Base-by-base conservation (phyloP, 2,888 invertebrate species). In the Xanthia icteritia region DNA sequence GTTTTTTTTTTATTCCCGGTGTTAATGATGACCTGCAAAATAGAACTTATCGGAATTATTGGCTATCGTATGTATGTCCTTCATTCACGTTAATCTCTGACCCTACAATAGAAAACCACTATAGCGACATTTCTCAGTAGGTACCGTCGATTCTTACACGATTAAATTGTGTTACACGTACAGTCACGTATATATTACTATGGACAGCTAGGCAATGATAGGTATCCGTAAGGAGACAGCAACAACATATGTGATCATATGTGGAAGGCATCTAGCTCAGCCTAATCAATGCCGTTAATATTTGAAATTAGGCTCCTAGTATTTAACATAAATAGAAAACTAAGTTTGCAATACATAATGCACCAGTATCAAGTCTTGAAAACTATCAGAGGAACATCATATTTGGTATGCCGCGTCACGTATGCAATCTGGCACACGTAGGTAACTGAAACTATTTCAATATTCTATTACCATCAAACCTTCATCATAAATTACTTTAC, bases 361-460 rank as follows among this genome's bases (percentile, higher is more conserved):
- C n/a, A 51, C 56, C 13, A 1, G 13, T n/a, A n/a, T 13, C 56
- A 56, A 56, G n/a, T 56, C 4, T 13, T 58, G 58, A 58, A 58
- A 58, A 58, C 58, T 56, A 6, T 15, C 15, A 56, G 2, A 58
- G n/a, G 13, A 5, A 5, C 13, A 27, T 58, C 27, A 58, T n/a
- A n/a, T 56, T 27, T 27, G 54, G 23, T n/a, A 54, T 9, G 54
- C n/a, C 23, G 56, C 58, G 27, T 58, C 58, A 58, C 15, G 58
- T 58, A 58, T 2, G 11, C 5, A 73, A 66, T 17, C 51, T 0
- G 36, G 20, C 63, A 81, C 66, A 77, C 82, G 67, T 67, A 23
- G 51, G 51, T 23, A 31, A 51, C 63, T 64, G 51, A 76, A 77
- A 73, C 73, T 82, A 77, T 73, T 77, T 64, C 67, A 82, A 71